These are phyloP conservation scores for Nasonia vitripennis DNA, from an alignment of 1,140 invertebrate genomes.

Conservation along the genomic window DNA sequence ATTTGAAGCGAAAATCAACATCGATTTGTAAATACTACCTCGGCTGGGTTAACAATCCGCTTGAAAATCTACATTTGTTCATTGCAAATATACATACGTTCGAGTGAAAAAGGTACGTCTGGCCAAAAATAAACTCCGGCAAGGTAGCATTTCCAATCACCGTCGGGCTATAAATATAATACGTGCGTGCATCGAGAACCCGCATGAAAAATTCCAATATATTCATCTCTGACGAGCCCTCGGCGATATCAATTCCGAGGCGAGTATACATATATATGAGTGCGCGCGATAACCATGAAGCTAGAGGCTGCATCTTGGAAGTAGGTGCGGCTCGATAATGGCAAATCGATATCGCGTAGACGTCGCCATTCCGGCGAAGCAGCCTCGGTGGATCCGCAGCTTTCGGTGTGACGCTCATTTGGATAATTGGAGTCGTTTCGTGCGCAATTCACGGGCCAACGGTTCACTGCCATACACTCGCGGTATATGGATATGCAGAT, in stretches of 20 bases:
- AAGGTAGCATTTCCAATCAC: background rate
- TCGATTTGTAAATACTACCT: background rate
- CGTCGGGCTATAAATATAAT: no score
- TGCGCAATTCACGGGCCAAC: slow-evolving; percentile 67
- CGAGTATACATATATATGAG: no score
- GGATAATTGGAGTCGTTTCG: slow-evolving; percentile 71
- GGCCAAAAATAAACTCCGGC: no score
- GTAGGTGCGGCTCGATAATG: background rate
- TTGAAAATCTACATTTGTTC: no score
- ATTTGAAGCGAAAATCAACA: background rate
- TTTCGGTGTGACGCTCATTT: slow-evolving; percentile 60
- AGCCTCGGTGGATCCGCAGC: background rate
- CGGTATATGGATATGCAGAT: slow-evolving; percentile 54
- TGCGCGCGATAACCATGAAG: background rate
- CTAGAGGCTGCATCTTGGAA: background rate
- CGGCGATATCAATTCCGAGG: background rate
- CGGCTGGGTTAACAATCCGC: no score
- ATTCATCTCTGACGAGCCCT: background rate
- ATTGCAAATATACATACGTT: no score
- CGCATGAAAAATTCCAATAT: background rate
- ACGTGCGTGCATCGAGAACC: background rate
- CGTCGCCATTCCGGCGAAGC: slow-evolving; percentile 11
- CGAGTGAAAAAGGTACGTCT: no score
- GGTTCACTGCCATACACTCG: slow-evolving; percentile 56
- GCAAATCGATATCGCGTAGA: slow-evolving; percentile 15